Evolutionary conservation across 2,113 vertebrate genomes (phyloP).

Genomic region (Cynopterus brachyotis): DNA sequence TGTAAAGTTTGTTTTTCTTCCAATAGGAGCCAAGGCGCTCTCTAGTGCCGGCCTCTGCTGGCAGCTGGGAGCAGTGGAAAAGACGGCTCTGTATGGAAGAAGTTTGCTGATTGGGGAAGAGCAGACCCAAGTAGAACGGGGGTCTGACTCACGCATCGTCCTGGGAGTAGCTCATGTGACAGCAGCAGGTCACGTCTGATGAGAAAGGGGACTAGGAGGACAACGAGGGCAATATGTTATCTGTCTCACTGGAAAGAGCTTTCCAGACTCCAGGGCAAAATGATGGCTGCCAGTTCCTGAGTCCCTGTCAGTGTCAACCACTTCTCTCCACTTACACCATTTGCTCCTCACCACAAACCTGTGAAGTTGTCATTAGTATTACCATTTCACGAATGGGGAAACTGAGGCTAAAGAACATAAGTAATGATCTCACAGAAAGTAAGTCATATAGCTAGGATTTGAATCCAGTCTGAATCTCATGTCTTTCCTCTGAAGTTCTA

Average conservation of each 20-base stretch:
- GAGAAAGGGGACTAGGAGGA: background rate
- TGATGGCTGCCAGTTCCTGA: background rate
- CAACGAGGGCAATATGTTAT: accelerated
- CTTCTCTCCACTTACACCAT: background rate
- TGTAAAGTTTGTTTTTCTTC: slow-evolving; percentile 80
- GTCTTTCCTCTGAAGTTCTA: background rate
- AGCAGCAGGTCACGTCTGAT: background rate
- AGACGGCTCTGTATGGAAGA: slow-evolving; percentile 68
- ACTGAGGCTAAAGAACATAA: background rate
- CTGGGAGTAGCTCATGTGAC: background rate
- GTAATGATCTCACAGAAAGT: background rate
- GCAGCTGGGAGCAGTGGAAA: slow-evolving; percentile 67
- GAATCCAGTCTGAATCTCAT: background rate
- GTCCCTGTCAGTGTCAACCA: background rate
- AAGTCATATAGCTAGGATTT: background rate
- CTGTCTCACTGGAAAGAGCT: background rate
- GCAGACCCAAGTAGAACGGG: background rate
- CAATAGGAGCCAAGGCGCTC: slow-evolving; percentile 70
- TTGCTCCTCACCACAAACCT: background rate
- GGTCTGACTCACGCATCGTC: background rate
- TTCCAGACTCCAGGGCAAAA: background rate
- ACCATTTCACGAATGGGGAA: background rate
- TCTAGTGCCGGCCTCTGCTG: slow-evolving; percentile 57
- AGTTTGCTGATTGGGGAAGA: slow-evolving; percentile 49
- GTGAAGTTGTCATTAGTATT: background rate